Conservation (phyloP, 2,888 invertebrate species). For the Neoascia interrupta region DNA sequence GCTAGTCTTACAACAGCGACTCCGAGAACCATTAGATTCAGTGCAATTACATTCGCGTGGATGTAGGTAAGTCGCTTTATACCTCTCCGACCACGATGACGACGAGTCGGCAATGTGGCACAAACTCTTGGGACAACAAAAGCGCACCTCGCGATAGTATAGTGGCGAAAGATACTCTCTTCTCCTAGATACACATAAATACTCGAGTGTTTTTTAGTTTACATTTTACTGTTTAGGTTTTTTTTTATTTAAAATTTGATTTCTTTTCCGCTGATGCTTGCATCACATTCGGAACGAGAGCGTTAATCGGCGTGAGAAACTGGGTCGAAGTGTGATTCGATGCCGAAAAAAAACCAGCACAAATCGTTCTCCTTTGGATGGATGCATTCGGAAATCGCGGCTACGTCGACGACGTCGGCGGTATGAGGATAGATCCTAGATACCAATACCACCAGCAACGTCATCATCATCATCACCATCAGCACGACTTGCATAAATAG, state of each 20-base stretch:
- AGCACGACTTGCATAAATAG: slow-evolving; percentile 1
- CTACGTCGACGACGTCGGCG: background rate
- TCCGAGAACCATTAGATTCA: slow-evolving; percentile 62
- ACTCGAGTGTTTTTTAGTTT: slow-evolving; percentile 59
- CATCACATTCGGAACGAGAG: slow-evolving; percentile 36
- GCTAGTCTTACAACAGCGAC: slow-evolving; percentile 57
- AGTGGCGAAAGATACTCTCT: slow-evolving; percentile 42
- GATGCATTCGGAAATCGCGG: slow-evolving; percentile 46
- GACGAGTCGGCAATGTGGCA: slow-evolving; percentile 34
- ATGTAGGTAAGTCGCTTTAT: background rate
- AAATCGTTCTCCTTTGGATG: slow-evolving; percentile 25
- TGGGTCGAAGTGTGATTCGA: slow-evolving; percentile 65
- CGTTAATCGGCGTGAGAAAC: slow-evolving; percentile 64
- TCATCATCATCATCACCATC: background rate
- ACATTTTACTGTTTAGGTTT: slow-evolving; percentile 42
- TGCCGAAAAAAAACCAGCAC: slow-evolving; percentile 38
- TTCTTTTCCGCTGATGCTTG: slow-evolving; percentile 17
- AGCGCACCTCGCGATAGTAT: slow-evolving; percentile 25
- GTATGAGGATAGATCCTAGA: slow-evolving; percentile 40
- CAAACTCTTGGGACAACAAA: slow-evolving; percentile 57
- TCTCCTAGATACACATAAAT: slow-evolving; percentile 63
- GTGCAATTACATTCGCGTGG: slow-evolving; percentile 55
- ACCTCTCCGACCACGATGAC: slow-evolving; percentile 2
- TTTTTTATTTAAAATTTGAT: slow-evolving; percentile 17
- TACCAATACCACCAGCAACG: slow-evolving; percentile 18